Conservation (phyloP, 2,113 vertebrate genomes). For the Halichoerus grypus region DNA sequence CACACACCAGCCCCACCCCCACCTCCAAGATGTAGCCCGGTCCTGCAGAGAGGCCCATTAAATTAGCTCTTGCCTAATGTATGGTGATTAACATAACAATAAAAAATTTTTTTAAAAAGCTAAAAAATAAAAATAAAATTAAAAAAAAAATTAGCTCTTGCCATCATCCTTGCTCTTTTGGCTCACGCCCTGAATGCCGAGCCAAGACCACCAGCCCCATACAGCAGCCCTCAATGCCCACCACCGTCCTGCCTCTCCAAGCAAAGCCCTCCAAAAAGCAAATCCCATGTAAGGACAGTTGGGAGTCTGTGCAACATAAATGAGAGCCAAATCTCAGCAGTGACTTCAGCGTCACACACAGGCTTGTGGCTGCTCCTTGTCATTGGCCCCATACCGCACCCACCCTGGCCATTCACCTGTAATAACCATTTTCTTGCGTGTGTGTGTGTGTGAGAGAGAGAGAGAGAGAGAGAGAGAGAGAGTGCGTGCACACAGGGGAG, state of each 20-base stretch:
- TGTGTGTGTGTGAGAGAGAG: too few species aligned
- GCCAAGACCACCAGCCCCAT: neutral
- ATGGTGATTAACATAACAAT: too few species aligned
- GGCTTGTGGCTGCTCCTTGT: neutral
- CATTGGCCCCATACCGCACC: neutral
- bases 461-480: neutral
- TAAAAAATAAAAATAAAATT: too few species aligned
- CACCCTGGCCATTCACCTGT: fast-evolving
- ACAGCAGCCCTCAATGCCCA: neutral
- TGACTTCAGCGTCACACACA: neutral
- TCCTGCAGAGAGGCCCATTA: too few species aligned
- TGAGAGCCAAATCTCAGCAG: neutral
- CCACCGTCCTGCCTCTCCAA: neutral
- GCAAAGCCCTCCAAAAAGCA: neutral
- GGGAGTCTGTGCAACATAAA: neutral
- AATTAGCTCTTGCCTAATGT: neutral
- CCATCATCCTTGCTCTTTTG: neutral
- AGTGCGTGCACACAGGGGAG: neutral
- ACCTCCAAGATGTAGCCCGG: too few species aligned
- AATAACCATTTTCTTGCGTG: neutral
- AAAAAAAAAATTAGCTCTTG: neutral
- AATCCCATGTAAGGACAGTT: neutral
- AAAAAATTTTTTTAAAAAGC: too few species aligned
- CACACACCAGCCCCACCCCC: neutral
- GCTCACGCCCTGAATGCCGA: neutral